These are phyloP conservation scores for Ypsolopha scabrella DNA, from an alignment of 2,888 invertebrate species.

Conservation along the genomic window DNA sequence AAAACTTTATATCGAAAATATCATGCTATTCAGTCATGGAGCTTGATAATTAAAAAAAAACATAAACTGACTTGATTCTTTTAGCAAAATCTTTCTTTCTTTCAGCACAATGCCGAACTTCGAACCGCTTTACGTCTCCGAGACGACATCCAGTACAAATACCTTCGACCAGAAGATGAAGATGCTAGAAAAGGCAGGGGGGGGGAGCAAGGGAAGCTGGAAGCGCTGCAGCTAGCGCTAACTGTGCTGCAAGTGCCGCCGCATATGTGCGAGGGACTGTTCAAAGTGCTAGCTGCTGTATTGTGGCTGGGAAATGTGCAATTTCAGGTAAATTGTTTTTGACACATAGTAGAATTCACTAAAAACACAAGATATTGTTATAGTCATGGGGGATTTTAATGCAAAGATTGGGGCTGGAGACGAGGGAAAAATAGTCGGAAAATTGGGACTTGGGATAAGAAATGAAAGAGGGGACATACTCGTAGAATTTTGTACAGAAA, in stretches of 20 bases:
- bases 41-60: too few relatives aligned
- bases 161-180: constrained; percentile 85
- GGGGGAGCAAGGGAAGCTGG: constrained; percentile 72
- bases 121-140: constrained; percentile 79
- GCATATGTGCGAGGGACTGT: constrained; percentile 89
- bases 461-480: too few relatives aligned
- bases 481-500: too few relatives aligned
- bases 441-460: too few relatives aligned
- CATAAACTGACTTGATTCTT: background rate
- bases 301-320: constrained; percentile 91
- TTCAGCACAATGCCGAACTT: constrained; percentile 78
- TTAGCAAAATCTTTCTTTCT: background rate
- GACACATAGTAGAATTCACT: too few relatives aligned
- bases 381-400: too few relatives aligned
- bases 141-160: constrained; percentile 83
- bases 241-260: constrained; percentile 89
- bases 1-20: too few relatives aligned
- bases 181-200: constrained; percentile 43
- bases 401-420: too few relatives aligned
- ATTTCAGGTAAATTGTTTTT: constrained; percentile 71
- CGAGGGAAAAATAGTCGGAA: too few relatives aligned
- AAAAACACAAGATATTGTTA: too few relatives aligned
- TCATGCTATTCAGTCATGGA: too few relatives aligned
- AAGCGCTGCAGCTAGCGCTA: constrained; percentile 88
- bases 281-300: constrained; percentile 88